Base-by-base conservation (phyloP, 2,797 vertebrate species). In the Lithobates sylvaticus region DNA sequence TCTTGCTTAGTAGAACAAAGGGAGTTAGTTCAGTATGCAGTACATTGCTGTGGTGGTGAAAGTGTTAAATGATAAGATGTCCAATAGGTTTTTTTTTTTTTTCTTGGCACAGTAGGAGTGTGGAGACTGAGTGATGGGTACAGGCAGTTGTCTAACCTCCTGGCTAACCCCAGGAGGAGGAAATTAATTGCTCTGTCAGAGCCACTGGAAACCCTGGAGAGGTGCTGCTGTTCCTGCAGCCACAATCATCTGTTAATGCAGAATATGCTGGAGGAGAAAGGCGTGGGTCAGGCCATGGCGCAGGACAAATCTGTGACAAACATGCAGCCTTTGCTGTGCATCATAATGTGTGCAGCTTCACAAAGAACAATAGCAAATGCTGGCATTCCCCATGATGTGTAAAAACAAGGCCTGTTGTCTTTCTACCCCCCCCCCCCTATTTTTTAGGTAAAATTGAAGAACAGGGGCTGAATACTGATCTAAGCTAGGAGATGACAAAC, bases 161-260 rank as follows among this genome's bases (percentile, higher is more conserved):
- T 69, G 32, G 81, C 81, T 87, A 84, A 84, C 86, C 81, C 67
- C 81, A 87, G 81, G 86, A 87, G 81, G 79, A 80, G 73, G 81
- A 87, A 87, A 87, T 83, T 87, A 87, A 87, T 87, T 87, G 86
- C 86, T 84, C 86, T 87, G 81, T 87, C 81, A 84, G 76, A 87
- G 76, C 10, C 34, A 29, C 76, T 68, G 76, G 76, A 84, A 76
- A 61, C 86, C 81, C 81, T 32, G 26, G 81, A 87, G 86, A 87
- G 69, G 58, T 58, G 70, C 58, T 50, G 86, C 81, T 73, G 81
- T 54, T 54, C 16, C 81, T 70, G 83, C 75, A 84, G 75, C 76
- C 76, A n/a, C 76, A 72, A 47, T 84, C 86, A 69, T 27, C 27
- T 87, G 70, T 81, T 77, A 73, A 70, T 79, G 86, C 86, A 69